Conservation (phyloP, 1,140 invertebrate genomes). For the Myzus persicae region DNA sequence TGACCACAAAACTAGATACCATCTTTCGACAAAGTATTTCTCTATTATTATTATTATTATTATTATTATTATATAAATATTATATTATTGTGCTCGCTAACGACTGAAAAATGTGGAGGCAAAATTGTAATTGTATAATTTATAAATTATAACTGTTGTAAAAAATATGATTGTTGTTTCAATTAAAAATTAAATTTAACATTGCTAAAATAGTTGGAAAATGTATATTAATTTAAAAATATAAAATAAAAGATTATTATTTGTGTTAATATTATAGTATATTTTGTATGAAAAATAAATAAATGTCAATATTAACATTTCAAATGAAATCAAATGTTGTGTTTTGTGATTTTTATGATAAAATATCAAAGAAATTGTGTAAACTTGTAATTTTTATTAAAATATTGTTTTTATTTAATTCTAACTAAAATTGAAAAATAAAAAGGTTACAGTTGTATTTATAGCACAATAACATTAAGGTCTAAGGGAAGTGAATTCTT, state of each 20-base stretch:
- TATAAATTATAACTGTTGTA: constrained; percentile 52
- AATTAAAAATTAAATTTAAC: constrained; percentile 17
- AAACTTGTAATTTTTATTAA: neutral
- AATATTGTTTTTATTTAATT: neutral
- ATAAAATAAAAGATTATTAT: constrained; percentile 39
- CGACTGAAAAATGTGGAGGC: constrained; percentile 48
- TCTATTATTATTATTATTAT: constrained; percentile 40
- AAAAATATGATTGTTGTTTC: constrained; percentile 31
- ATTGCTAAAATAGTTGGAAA: constrained; percentile 7
- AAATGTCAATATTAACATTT: constrained; percentile 34
- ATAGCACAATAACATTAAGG: neutral
- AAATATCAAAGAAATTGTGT: no score
- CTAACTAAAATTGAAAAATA: neutral
- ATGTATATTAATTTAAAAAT: constrained; percentile 45
- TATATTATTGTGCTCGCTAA: constrained; percentile 50
- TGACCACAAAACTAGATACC: neutral
- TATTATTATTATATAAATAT: constrained; percentile 27
- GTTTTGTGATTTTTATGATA: neutral
- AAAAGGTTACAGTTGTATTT: neutral
- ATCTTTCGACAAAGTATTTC: constrained; percentile 36
- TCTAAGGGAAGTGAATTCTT: neutral
- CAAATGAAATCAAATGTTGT: constrained; percentile 2
- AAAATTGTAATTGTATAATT: constrained; percentile 51
- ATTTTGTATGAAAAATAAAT: constrained; percentile 57
- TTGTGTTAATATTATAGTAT: constrained; percentile 55